These are phyloP conservation scores for Erythrocebus patas DNA, from an alignment of 2,113 vertebrate species.

Conservation along the genomic window DNA sequence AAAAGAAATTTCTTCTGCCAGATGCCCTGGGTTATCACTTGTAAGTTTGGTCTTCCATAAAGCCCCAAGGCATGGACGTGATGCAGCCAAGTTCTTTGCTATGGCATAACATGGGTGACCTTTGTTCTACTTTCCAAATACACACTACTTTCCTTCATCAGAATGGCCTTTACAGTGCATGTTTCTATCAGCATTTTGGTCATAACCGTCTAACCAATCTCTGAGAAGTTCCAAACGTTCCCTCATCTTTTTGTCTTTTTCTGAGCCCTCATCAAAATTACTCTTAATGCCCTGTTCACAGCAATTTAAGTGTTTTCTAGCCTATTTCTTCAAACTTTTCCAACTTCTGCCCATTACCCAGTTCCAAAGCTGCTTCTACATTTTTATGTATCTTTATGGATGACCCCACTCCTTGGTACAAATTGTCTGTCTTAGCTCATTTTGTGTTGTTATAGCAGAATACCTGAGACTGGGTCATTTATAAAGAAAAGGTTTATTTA, in stretches of 20 bases:
- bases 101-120: background rate
- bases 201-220: background rate
- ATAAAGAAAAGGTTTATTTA: background rate
- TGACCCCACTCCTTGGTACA: background rate
- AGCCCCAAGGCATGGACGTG: background rate
- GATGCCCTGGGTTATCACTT: background rate
- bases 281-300: background rate
- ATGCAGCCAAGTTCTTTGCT: background rate
- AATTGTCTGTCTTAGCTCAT: background rate
- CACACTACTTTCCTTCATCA: background rate
- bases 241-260: background rate
- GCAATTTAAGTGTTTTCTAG: background rate
- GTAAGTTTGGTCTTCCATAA: background rate
- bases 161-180: background rate
- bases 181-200: background rate
- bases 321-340: background rate
- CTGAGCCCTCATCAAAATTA: background rate
- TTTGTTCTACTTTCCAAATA: background rate
- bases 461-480: background rate
- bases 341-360: background rate
- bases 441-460: background rate
- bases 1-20: too few relatives aligned
- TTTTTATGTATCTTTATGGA: background rate
- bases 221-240: background rate
- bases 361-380: background rate